A percentile compares a stretch with the other conserved stretches of the same genome.
Evolutionary conservation across 2,797 vertebrate genomes (phyloP).

Genomic region (Rousettus madagascariensis): DNA sequence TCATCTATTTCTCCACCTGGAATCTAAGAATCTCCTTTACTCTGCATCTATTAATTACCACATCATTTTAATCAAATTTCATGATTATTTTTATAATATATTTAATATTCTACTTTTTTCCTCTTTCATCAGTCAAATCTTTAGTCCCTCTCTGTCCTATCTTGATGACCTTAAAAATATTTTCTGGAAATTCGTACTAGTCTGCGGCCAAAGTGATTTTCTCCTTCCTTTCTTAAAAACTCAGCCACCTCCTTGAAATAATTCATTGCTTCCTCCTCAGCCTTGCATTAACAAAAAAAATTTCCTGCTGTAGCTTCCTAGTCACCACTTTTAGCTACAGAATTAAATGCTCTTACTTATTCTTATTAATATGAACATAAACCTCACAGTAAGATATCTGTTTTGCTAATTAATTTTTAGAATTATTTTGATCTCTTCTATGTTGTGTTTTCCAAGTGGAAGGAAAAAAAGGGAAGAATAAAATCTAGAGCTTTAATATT

Average conservation of each 20-base stretch:
- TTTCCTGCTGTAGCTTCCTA: neutral
- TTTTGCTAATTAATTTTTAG: neutral
- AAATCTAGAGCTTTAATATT: neutral
- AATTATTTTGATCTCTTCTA: neutral
- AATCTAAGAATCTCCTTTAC: neutral
- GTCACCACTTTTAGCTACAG: neutral
- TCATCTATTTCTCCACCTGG: neutral
- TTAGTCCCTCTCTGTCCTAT: neutral
- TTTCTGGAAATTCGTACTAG: neutral
- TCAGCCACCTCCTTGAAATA: neutral
- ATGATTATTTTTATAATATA: neutral
- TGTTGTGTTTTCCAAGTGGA: neutral
- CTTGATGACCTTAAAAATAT: neutral
- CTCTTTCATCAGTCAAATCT: neutral
- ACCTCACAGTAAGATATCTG: neutral
- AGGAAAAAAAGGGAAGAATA: neutral
- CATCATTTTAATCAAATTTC: neutral
- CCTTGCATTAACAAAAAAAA: neutral
- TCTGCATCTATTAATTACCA: neutral
- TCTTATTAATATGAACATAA: neutral
- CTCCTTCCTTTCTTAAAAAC: neutral
- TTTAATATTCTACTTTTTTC: neutral
- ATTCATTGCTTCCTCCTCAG: neutral
- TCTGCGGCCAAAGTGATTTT: neutral
- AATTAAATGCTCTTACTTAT: conserved; percentile 12